Evolutionary conservation across 2,113 vertebrate genomes (phyloP).

Genomic region (cattle (Bos taurus)): DNA sequence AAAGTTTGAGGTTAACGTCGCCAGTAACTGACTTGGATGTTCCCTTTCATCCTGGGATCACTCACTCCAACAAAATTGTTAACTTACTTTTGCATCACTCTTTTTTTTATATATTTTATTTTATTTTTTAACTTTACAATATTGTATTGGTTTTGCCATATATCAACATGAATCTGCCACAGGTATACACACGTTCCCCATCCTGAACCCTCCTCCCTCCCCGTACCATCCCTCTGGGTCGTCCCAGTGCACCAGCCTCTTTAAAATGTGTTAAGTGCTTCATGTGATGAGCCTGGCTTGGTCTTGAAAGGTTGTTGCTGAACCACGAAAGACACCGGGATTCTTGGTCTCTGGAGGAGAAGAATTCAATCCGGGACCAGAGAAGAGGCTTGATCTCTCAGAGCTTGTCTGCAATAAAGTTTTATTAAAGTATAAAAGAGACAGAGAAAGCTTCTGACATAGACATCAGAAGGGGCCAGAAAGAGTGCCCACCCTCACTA

Average conservation of each 20-base stretch:
- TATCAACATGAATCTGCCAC: too few relatives aligned
- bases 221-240: too few relatives aligned
- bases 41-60: background rate
- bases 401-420: background rate
- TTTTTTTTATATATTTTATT: too few relatives aligned
- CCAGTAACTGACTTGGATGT: background rate
- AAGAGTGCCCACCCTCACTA: background rate
- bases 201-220: too few relatives aligned
- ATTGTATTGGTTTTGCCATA: too few relatives aligned
- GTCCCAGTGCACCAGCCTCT: too few relatives aligned
- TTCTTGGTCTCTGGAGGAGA: background rate
- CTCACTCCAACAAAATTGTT: background rate
- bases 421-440: background rate
- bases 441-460: background rate
- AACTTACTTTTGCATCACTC: background rate
- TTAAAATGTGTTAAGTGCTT: background rate
- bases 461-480: background rate
- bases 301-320: background rate
- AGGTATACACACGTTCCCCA: too few relatives aligned
- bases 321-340: fast-evolving
- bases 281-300: background rate
- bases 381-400: background rate
- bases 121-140: too few relatives aligned
- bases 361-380: background rate
- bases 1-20: background rate